phyloP scores from a whole-genome alignment of 2,113 vertebrate genomes.

The Collichthys lucidus region DNA sequence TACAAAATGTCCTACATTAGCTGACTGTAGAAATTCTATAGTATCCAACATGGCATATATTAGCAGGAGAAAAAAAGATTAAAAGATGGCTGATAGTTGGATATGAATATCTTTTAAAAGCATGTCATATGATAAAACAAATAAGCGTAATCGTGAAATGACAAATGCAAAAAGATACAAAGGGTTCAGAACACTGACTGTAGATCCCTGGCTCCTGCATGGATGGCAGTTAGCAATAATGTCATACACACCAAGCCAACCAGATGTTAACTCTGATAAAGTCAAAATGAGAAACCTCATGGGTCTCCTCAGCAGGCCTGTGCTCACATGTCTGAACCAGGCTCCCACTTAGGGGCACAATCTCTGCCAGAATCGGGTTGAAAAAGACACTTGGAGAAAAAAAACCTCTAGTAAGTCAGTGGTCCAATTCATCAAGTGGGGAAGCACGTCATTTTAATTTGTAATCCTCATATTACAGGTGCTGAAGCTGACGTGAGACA shows the following conservation, averaged over 20 bases:
- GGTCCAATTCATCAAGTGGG: conserved; percentile 24
- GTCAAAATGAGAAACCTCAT: conserved; percentile 51
- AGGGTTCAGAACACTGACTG: conserved; percentile 5
- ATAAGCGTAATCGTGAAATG: not conserved
- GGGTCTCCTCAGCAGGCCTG: conserved; percentile 58
- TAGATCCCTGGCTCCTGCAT: conserved; percentile 31
- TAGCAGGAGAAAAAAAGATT: not conserved
- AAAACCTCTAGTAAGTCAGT: not conserved
- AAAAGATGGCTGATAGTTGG: not conserved
- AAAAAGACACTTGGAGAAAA: conserved; percentile 1
- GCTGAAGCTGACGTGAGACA: not conserved
- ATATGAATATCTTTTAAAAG: not conserved
- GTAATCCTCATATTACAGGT: not conserved
- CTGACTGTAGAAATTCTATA: not conserved
- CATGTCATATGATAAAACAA: not conserved
- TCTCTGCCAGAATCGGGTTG: conserved; percentile 3
- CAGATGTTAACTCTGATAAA: conserved; percentile 76
- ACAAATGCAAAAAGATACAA: not conserved
- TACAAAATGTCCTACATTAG: not conserved
- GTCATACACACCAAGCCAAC: conserved; percentile 47
- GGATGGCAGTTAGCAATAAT: conserved; percentile 53
- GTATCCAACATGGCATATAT: not conserved
- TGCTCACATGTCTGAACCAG: conserved; percentile 59
- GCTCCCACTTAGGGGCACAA: not conserved
- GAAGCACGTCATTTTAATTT: conserved; percentile 18